Evolutionary conservation across 2,888 invertebrate species (phyloP), one percentile per base, ranked within the genome.

Genomic region (Thelaira solivaga): DNA sequence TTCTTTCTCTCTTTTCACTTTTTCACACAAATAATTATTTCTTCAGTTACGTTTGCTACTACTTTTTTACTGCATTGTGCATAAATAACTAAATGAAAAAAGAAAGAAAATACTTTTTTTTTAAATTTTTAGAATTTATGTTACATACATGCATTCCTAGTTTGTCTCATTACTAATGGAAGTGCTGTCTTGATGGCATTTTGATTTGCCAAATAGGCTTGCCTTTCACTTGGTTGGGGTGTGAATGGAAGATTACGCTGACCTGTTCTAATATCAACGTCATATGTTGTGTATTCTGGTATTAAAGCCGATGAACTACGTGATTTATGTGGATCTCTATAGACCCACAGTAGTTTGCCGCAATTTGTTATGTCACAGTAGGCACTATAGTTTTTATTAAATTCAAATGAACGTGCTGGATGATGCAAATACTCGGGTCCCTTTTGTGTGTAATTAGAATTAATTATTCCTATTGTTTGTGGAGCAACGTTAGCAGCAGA

Each of bases 121-220:
- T n/a, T n/a, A n/a, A 22, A 24, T 22, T 43, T 31, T 65, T 43
- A 4, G 22, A 41, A 65, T 67, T 49, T 47, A 43, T 57, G 41
- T 13, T 36, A 91, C 68, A 39, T 59, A 67, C 67, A 55, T 67
- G 94, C 94, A 94, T 94, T 81, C 65, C 78, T 93, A 82, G 92
- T 90, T 88, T 94, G 94, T 82, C 83, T 82, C 76, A 82, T 80
- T 53, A 95, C 92, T 86, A 93, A 91, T 77, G 94, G 93, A 89
- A 93, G 92, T 86, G 92, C 91, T 82, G 91, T 86, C 51, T 85
- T 85, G 53, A 88, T 86, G 47, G 88, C 87, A 81, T 83, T 85
- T 69, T 85, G 86, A 83, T 89, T 88, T 69, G 88, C 88, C 80
- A 88, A 82, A 76, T 84, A 88, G 2, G 87, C 85, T 47, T 84